Percentiles rank a stretch among this genome's conserved stretches.
Evolutionary conservation across 2,888 invertebrate species (phyloP).

Genomic region (Merodon equestris): DNA sequence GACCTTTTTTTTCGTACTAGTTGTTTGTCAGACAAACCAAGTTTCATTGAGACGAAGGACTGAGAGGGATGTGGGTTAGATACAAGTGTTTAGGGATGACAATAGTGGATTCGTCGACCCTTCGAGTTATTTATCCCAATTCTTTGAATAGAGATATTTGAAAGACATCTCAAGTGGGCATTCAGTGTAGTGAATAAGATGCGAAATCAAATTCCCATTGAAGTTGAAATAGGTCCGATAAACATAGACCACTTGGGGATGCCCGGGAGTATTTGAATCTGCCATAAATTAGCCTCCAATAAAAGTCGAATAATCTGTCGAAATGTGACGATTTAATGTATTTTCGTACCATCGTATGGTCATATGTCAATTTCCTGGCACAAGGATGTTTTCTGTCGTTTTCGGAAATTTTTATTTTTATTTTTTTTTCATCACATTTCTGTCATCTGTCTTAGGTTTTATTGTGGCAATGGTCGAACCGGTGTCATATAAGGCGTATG

Average conservation of each 20-base stretch:
- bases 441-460: conserved; percentile 2
- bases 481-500: conserved; percentile 14
- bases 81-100: conserved; percentile 12
- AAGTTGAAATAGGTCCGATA: conserved; percentile 13
- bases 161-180: conserved; percentile 17
- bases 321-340: conserved; percentile 47
- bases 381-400: not conserved
- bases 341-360: conserved; percentile 10
- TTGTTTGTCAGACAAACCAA: not conserved
- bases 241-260: not conserved
- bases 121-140: conserved; percentile 25
- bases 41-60: conserved; percentile 7
- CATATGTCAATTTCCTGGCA: not conserved
- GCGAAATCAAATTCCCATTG: conserved; percentile 22
- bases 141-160: conserved; percentile 12
- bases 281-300: conserved; percentile 44
- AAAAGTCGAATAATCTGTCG: conserved; percentile 35
- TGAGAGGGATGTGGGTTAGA: not conserved
- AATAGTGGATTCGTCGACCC: not conserved
- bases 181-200: conserved; percentile 31
- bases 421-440: conserved; percentile 4
- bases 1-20: conserved; percentile 21
- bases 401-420: conserved; percentile 1
- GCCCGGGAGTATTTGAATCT: conserved; percentile 17
- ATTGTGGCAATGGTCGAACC: conserved; percentile 15